These are phyloP conservation scores for Danionella cerebrum DNA, from an alignment of 2,113 vertebrate genomes.

Conservation along the genomic window DNA sequence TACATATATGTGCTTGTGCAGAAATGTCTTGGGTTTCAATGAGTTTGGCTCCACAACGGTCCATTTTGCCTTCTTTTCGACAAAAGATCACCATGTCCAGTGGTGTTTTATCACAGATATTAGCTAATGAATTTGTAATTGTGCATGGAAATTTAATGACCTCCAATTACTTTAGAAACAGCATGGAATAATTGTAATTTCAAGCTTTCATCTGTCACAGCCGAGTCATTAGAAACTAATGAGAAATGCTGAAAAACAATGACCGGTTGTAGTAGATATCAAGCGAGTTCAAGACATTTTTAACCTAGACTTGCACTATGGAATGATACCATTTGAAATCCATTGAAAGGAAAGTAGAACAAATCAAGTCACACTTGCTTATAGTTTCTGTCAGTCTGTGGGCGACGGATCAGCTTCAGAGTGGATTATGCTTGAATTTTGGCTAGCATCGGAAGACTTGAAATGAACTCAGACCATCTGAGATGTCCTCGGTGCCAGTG, in stretches of 20 bases:
- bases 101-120: background rate
- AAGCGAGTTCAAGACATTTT: background rate
- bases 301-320: background rate
- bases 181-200: background rate
- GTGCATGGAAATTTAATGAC: background rate
- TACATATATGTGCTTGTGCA: background rate
- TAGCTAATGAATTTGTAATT: constrained; percentile 5
- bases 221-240: background rate
- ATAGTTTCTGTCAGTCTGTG: background rate
- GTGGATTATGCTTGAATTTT: background rate
- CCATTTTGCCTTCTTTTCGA: background rate
- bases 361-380: background rate
- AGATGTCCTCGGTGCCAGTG: background rate
- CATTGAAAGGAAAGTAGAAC: background rate
- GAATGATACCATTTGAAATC: background rate
- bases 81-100: background rate
- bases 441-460: background rate
- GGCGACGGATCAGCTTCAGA: background rate
- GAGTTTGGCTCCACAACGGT: too few relatives aligned
- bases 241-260: background rate
- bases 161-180: background rate
- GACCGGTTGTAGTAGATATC: background rate
- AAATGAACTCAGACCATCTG: background rate
- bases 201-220: background rate
- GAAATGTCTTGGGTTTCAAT: too few relatives aligned